These are phyloP conservation scores for Cinara cedri DNA, from an alignment of 2,888 invertebrate species.

Conservation along the genomic window DNA sequence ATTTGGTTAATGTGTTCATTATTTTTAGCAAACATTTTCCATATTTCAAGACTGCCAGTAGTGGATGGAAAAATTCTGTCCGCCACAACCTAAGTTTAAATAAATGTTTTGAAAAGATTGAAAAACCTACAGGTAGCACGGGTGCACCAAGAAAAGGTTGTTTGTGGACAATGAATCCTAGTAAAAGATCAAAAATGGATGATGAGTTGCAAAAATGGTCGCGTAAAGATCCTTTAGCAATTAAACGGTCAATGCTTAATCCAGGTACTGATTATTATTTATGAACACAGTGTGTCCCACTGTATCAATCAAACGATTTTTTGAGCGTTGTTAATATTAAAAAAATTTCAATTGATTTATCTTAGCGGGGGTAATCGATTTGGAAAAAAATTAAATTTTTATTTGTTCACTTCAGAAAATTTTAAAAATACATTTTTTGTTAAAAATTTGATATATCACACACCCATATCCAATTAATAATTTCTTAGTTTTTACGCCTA, in stretches of 20 bases:
- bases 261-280: constrained; percentile 70
- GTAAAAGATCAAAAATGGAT: constrained; percentile 94
- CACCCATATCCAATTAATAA: no score
- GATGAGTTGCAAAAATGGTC: constrained; percentile 98
- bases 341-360: no score
- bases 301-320: no score
- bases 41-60: constrained; percentile 97
- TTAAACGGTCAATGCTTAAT: constrained; percentile 91
- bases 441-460: no score
- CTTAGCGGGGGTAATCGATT: no score
- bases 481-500: no score
- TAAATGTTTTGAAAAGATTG: constrained; percentile 98
- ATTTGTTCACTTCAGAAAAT: no score
- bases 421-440: no score
- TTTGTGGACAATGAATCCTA: constrained; percentile 96
- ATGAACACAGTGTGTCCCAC: no score
- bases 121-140: constrained; percentile 85
- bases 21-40: constrained; percentile 91
- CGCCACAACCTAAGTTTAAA: constrained; percentile 95
- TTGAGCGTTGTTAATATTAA: no score
- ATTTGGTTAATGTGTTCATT: constrained; percentile 53
- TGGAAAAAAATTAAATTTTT: no score
- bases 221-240: constrained; percentile 90
- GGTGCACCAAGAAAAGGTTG: constrained; percentile 69
- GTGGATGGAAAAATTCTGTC: constrained; percentile 99